Evolutionary conservation across 2,888 invertebrate species (phyloP).

Genomic region (Drosophila formosana): DNA sequence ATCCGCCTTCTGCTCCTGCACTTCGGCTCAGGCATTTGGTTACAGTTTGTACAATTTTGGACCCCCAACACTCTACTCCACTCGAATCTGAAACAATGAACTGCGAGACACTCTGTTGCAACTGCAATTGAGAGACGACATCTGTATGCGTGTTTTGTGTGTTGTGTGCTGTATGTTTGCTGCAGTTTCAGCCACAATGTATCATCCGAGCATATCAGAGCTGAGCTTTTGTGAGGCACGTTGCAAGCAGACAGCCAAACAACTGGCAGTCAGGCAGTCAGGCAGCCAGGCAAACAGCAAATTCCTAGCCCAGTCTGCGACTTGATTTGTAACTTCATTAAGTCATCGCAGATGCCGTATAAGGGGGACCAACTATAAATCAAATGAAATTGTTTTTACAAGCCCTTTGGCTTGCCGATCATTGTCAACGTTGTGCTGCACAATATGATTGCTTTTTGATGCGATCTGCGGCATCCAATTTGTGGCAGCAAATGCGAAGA

Average conservation of each 20-base stretch:
- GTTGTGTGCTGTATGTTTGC: constrained; percentile 47
- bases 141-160: constrained; percentile 23
- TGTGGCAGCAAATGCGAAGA: neutral
- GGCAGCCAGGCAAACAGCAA: constrained; percentile 33
- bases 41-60: constrained; percentile 71
- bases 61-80: constrained; percentile 53
- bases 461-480: constrained; percentile 44
- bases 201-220: constrained; percentile 74
- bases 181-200: constrained; percentile 74
- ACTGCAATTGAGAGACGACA: constrained; percentile 68
- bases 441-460: constrained; percentile 59
- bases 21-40: constrained; percentile 49
- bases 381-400: constrained; percentile 47
- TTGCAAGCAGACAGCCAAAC: constrained; percentile 59
- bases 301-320: constrained; percentile 52
- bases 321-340: constrained; percentile 79
- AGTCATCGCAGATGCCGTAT: constrained; percentile 47
- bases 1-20: constrained; percentile 35
- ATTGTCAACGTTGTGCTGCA: constrained; percentile 35
- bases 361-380: constrained; percentile 46
- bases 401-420: constrained; percentile 19
- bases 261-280: too few relatives aligned
- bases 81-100: constrained; percentile 66
- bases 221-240: constrained; percentile 74
- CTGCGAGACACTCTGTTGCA: constrained; percentile 63